phyloP scores from a whole-genome alignment of 2,888 invertebrate species.

The Pristionchus arcanus region DNA sequence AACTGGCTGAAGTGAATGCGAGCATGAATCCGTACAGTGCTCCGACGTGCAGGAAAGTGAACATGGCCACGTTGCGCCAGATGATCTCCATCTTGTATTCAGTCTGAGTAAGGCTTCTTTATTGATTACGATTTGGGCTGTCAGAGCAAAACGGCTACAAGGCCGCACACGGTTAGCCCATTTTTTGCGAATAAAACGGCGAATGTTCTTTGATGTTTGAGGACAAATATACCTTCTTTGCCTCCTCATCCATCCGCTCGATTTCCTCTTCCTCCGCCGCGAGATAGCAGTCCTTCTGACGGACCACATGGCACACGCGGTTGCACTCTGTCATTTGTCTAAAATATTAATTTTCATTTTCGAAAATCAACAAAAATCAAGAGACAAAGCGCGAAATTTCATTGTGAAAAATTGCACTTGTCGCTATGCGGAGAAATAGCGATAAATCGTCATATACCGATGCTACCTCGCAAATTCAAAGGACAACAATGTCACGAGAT shows the following conservation, averaged over 20 bases:
- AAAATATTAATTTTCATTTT: no score
- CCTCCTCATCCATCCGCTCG: conserved; percentile 43
- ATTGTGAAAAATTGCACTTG: no score
- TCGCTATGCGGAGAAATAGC: no score
- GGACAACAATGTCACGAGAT: no score
- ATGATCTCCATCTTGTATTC: conserved; percentile 41
- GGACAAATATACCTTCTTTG: conserved; percentile 21
- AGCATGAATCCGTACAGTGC: conserved; percentile 7
- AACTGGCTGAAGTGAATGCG: not conserved
- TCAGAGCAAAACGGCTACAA: no score
- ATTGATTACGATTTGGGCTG: no score
- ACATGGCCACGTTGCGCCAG: conserved; percentile 16
- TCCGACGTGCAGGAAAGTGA: conserved; percentile 12
- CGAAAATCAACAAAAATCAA: no score
- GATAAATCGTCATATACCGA: no score
- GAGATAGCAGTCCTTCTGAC: conserved; percentile 40
- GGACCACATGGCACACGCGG: not conserved
- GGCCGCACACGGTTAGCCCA: no score
- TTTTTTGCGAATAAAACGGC: no score
- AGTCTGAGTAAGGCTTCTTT: not conserved
- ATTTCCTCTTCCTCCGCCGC: conserved; percentile 45
- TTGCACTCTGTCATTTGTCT: not conserved
- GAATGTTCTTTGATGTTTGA: not conserved
- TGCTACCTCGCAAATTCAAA: no score
- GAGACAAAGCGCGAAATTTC: not conserved